Evolutionary conservation across 1,140 invertebrate species (phyloP).

Genomic region (Theocolax elegans): DNA sequence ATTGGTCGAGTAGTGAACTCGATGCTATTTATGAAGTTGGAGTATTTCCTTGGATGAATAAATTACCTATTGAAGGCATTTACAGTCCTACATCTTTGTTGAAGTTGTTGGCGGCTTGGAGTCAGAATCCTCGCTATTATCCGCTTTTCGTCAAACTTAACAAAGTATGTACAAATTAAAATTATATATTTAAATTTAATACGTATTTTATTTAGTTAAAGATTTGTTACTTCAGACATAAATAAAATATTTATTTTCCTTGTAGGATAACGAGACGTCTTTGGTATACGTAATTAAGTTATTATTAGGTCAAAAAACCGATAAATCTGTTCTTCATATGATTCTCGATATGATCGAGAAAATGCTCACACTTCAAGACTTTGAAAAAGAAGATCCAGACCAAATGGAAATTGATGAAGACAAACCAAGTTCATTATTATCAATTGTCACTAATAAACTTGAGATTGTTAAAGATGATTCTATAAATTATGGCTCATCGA

Average conservation of each 20-base stretch:
- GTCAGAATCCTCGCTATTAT: conserved; percentile 80
- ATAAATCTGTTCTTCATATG: conserved; percentile 73
- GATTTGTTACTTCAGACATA: not conserved
- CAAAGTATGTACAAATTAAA: conserved; percentile 53
- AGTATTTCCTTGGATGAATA: conserved; percentile 84
- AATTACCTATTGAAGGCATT: conserved; percentile 82
- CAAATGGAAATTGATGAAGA: conserved; percentile 59
- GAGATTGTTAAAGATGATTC: conserved; percentile 46
- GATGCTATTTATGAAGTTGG: conserved; percentile 81
- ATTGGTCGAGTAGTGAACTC: conserved; percentile 78
- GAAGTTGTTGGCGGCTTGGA: conserved; percentile 83
- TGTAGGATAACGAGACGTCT: conserved; percentile 64
- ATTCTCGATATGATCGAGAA: conserved; percentile 85
- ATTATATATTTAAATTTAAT: too few species aligned
- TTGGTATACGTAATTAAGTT: conserved; percentile 77
- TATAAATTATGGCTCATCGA: conserved; percentile 78
- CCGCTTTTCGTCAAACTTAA: conserved; percentile 74
- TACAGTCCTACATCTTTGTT: conserved; percentile 85
- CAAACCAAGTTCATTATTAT: conserved; percentile 42
- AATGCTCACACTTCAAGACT: conserved; percentile 76
- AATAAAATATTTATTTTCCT: not conserved
- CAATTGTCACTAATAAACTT: conserved; percentile 49
- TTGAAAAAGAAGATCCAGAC: conserved; percentile 63
- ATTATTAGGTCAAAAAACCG: conserved; percentile 75
- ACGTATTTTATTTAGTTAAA: too few species aligned